Base-by-base conservation (phyloP, 2,797 vertebrate species). In the Acestrorhynchus altus region DNA sequence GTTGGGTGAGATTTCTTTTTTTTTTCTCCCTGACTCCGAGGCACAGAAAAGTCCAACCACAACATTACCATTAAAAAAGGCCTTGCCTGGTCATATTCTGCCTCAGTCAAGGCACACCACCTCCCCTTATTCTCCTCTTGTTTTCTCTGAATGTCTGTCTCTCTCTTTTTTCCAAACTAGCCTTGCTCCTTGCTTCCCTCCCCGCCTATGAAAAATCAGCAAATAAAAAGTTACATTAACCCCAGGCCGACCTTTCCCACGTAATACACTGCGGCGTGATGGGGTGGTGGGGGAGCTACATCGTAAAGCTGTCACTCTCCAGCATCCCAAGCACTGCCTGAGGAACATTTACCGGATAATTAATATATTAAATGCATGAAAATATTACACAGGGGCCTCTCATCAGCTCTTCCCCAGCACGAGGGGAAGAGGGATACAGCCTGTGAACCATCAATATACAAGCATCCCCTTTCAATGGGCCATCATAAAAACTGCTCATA, bases 291-390 rank as follows among this genome's bases (percentile, higher is more conserved):
- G 87, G 94, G 93, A 95, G 93, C 94, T 95, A 95, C 94, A 87
- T 92, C 92, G 95, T 93, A 95, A 96, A 96, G 94, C 96, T 97
- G 96, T 98, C 97, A 97, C 94, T 97, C 96, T 92, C 91, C 90
- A 90, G 94, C 94, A 95, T 95, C 93, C 95, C 93, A 95, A 98
- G 95, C 94, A 96, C 95, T 96, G 96, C 95, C 98, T 92, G 91
- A 97, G 98, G 98, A 99, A 96, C 96, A 97, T 98, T 99, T 98
- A 98, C 95, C 42, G 77, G 95, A 98, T 98, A 98, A 98, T 99
- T 99, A 98, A 99, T 99, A 98, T 98, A 98, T 98, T 99, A 98
- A 99, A 99, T 97, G 97, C 97, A 98, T 98, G 97, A 98, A 98
- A 99, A 99, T 98, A 99, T 98, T 98, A 97, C 94, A 96, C 94